Base-by-base conservation (phyloP, 2,113 vertebrate species). In the Lagopus leucura region DNA sequence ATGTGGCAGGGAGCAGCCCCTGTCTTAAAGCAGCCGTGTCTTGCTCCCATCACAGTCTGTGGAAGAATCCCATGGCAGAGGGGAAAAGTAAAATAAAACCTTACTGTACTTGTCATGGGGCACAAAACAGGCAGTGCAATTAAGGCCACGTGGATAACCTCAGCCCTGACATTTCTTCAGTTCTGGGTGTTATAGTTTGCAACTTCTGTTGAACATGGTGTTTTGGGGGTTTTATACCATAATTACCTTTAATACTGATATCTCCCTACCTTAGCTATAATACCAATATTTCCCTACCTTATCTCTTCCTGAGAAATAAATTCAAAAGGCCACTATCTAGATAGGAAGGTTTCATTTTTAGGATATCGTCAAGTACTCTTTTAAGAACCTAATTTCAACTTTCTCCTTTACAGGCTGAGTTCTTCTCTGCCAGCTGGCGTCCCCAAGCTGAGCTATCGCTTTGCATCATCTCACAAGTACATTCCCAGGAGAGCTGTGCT, bases 401-500 rank as follows among this genome's bases (percentile, higher is more conserved):
- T 43, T 89, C 14, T 96, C n/a, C 43, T 92, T 94, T 92, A 30
- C 97, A 98, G 98, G 94, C 92, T 78, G 67, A 75, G 27, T 43
- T 88, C 67, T 24, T 17, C 38, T 40, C 86, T 82, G 45, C 82
- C 88, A 90, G 87, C 88, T 69, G 60, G 55, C 12, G 40, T 91
- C 92, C 54, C 67, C 84, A 97, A 93, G 80, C 81, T 70, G 71
- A 82, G 78, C 52, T 96, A 85, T 24, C 84, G 7, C 55, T 86
- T 87, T 65, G 76, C 61, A 47, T 92, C 97, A 48, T 95, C 75
- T 82, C 98, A 98, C 95, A 98, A 97, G 92, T 99, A 99, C 58
- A 57, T 98, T 86, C 99, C 99, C 82, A 98, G 99, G 89, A 97
- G 99, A 88, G 99, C 99, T 8, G 99, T 99, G 83, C 98, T 99